A percentile compares a stretch with the other conserved stretches of the same genome.
Conservation (phyloP, 2,888 invertebrate species). For the Andricus curvator region DNA sequence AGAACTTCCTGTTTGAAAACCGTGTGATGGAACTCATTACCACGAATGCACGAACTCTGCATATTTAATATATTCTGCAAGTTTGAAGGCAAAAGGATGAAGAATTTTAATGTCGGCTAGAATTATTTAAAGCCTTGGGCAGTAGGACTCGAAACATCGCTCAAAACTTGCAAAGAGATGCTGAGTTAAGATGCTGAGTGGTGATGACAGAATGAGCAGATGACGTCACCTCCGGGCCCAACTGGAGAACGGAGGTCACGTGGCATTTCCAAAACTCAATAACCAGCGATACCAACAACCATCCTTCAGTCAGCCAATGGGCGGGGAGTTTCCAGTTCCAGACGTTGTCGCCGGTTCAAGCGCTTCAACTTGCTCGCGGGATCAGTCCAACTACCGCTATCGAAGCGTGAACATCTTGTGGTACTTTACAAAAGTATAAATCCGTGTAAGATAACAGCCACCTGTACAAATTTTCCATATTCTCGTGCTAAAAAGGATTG, state of each 20-base stretch:
- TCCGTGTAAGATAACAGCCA: slow-evolving; percentile 31
- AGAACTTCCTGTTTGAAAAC: slow-evolving; percentile 34
- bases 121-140: neutral
- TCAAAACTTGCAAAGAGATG: neutral
- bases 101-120: neutral
- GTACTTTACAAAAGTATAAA: slow-evolving; percentile 36
- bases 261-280: slow-evolving; percentile 63
- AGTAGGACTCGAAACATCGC: slow-evolving; percentile 2
- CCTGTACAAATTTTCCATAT: slow-evolving; percentile 8
- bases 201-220: slow-evolving; percentile 42
- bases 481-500: slow-evolving; percentile 28
- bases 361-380: slow-evolving; percentile 47
- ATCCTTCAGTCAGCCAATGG: slow-evolving; percentile 50
- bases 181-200: slow-evolving; percentile 32
- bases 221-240: slow-evolving; percentile 49
- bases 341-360: slow-evolving; percentile 43
- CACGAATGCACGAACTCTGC: slow-evolving; percentile 9
- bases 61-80: slow-evolving; percentile 10
- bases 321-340: slow-evolving; percentile 51
- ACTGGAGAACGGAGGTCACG: slow-evolving; percentile 68
- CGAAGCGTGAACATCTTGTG: slow-evolving; percentile 56
- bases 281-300: slow-evolving; percentile 44
- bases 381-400: slow-evolving; percentile 69
- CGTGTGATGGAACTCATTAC: slow-evolving; percentile 38
- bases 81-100: neutral